Base-by-base conservation (phyloP, 2,113 vertebrate species). In the Anoura caudifer region DNA sequence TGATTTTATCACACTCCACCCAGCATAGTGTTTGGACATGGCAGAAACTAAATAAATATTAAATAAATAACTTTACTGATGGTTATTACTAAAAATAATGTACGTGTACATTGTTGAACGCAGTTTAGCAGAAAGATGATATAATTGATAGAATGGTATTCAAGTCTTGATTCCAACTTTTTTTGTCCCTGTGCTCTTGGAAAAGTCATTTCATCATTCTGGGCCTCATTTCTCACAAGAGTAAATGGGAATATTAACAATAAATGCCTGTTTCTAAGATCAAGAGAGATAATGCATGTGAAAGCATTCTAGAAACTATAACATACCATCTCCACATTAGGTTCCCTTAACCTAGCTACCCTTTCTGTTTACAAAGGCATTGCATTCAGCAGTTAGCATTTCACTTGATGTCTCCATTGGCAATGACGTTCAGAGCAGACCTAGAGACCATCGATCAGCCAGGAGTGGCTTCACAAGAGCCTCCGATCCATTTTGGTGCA, bases 221-320 rank as follows among this genome's bases (percentile, higher is more conserved):
- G 20, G 87, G 4, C 61, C 69, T 96, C 59, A 65, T 69, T 95
- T 90, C 86, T 88, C 47, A 3, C 2, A 50, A 87, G 47, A 52
- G 22, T 79, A 91, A 92, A 87, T 69, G 33, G 43, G 28, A 90
- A 90, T 83, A 73, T 56, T 41, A 93, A 82, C 8, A 90, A 22
- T 17, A 67, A 90, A 54, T 19, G 36, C 36, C 31, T 90, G 0
- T 87, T 93, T 87, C 92, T 94, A 43, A 95, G 59, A 92, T 77
- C 56, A 90, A 81, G 38, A 86, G 67, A 92, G 59, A 90, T 41
- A 92, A 90, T 76, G 52, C 22, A 83, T 45, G n/a, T 52, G 67
- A 91, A 88, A 92, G 67, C 91, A 69, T 96, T 92, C 94, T 82
- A 86, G 47, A 75, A 88, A 95, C 82, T 67, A 38, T 38, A 95